Conservation (phyloP, 2,888 invertebrate genomes). For the Tenthredo distinguenda region DNA sequence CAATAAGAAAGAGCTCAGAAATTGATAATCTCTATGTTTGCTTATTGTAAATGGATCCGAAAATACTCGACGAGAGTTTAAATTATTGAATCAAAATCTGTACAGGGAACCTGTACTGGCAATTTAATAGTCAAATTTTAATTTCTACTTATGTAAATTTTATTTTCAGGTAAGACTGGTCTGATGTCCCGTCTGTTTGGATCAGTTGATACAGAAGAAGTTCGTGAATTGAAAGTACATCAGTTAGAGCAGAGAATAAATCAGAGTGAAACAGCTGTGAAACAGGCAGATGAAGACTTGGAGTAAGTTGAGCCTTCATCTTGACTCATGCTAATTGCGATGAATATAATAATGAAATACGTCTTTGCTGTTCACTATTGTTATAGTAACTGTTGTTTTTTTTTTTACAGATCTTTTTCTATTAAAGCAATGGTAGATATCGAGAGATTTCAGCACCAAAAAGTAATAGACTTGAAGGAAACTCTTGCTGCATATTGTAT, state of each 20-base stretch:
- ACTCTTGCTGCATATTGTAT: conserved; percentile 85
- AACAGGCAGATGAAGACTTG: conserved; percentile 81
- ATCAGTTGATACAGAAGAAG: conserved; percentile 88
- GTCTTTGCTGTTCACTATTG: background rate
- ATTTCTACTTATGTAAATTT: conserved; percentile 5
- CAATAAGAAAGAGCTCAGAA: background rate
- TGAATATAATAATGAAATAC: background rate
- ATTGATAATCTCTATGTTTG: background rate
- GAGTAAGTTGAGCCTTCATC: conserved; percentile 78
- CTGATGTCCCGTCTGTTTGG: conserved; percentile 88
- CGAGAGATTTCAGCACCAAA: conserved; percentile 87
- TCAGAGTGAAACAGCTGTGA: conserved; percentile 82
- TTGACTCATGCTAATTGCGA: conserved; percentile 30
- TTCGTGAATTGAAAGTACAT: conserved; percentile 85
- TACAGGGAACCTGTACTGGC: background rate
- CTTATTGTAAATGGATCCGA: background rate
- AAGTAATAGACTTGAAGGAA: conserved; percentile 86
- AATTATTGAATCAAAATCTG: background rate
- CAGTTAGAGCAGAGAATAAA: conserved; percentile 85
- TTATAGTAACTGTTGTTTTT: conserved; percentile 13
- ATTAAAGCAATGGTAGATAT: conserved; percentile 85
- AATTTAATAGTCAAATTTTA: background rate
- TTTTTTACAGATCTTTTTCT: conserved; percentile 83
- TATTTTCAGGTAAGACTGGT: conserved; percentile 82
- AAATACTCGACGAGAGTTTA: background rate